Evolutionary conservation across 1,140 invertebrate species (phyloP), one percentile per base, ranked within the genome.

Genomic region (Drosophila pruinosa): DNA sequence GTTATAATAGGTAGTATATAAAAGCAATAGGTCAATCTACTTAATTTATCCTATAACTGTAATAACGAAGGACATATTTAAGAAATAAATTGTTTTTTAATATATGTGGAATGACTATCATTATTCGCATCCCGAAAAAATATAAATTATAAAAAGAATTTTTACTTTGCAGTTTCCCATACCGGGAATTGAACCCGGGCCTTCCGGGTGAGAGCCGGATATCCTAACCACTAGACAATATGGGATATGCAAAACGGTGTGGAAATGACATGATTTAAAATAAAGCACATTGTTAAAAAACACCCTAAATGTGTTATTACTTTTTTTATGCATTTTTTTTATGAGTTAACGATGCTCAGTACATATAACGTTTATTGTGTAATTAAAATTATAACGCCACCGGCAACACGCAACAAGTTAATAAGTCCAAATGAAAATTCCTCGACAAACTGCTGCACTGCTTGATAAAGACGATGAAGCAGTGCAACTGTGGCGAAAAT

Each of bases 161-260:
- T 10, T 0, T 17, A n/a, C n/a, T 6, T 12, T 12, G 2, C 3
- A 5, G 1, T 65, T 95, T 95, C 94, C 95, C 94, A 94, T 95
- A 94, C 95, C 94, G 95, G 95, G 95, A 95, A 95, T 95, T 94
- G 95, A 96, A 95, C 95, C 94, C 94, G 94, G 94, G 94, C 94
- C 95, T 95, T 93, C 94, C 94, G 94, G 94, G 94, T 95, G 95
- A 95, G 50, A 65, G 28, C 58, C 63, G 73, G 73, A 81, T 73
- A 62, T 77, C 74, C 41, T 61, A 78, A 43, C 50, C 45, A 61
- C 65, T 65, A 72, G 70, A 68, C 63, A 73, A 62, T 70, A 70
- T 70, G 67, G 67, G 67, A 70, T 22, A 10, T 56, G 65, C 2
- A 8, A 0, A 5, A 0, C 0, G 17, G 4, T 8, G 1, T 7